Evolutionary conservation across 2,113 vertebrate species (phyloP).

Genomic region (Sceloporus undulatus): DNA sequence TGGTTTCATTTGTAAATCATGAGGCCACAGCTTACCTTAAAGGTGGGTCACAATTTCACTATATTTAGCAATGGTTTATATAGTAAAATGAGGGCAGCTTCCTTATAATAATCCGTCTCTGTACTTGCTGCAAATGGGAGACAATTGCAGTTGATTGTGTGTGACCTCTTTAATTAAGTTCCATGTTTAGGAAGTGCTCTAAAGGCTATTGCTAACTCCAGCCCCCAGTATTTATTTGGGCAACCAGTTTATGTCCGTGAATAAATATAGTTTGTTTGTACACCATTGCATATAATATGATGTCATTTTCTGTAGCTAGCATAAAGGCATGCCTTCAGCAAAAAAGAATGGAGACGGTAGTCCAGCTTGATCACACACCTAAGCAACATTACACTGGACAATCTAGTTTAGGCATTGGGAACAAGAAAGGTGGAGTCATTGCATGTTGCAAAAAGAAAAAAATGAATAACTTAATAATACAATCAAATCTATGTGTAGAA

Average conservation of each 20-base stretch:
- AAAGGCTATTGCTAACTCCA: not conserved
- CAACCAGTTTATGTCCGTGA: not conserved
- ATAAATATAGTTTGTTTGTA: not conserved
- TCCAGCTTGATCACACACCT: not conserved
- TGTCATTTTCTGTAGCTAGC: not conserved
- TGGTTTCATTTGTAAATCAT: not conserved
- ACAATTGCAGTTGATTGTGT: not conserved
- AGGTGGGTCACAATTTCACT: not conserved
- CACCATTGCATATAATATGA: not conserved
- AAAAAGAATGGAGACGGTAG: not conserved
- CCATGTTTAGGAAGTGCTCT: not conserved
- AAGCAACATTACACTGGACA: constrained; percentile 27
- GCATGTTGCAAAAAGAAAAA: not conserved
- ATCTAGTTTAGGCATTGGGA: constrained; percentile 19
- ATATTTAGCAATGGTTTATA: not conserved
- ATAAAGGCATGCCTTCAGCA: not conserved
- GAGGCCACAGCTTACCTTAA: too few species aligned
- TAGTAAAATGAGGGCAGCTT: not conserved
- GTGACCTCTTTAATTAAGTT: not conserved
- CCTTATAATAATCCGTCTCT: not conserved
- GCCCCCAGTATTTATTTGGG: not conserved
- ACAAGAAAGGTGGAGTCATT: not conserved
- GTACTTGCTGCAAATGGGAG: not conserved
- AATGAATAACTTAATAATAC: not conserved
- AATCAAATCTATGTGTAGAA: not conserved